A percentile compares a stretch with the other conserved stretches of the same genome.
Conservation (phyloP, 2,113 vertebrate genomes). For the Suncus etruscus region DNA sequence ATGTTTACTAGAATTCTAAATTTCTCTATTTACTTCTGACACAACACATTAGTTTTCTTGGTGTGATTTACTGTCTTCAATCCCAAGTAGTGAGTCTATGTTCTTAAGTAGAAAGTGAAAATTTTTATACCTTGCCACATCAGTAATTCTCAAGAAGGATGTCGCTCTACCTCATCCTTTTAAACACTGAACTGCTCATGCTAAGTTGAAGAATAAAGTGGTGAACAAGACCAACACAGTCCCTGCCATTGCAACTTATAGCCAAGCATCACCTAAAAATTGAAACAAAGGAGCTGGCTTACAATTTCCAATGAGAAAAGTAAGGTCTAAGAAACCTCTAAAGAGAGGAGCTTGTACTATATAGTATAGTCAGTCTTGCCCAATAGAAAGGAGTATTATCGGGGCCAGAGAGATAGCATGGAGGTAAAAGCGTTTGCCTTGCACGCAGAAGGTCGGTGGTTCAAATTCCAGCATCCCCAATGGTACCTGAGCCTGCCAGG, state of each 20-base stretch:
- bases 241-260: not conserved
- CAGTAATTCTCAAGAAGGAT: not conserved
- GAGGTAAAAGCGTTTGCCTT: no score
- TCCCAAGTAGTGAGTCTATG: not conserved
- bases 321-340: not conserved
- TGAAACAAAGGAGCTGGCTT: not conserved
- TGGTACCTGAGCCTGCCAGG: no score
- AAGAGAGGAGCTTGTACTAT: not conserved
- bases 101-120: not conserved
- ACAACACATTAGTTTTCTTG: not conserved
- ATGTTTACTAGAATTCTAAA: not conserved
- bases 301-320: not conserved
- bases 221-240: not conserved
- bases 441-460: no score
- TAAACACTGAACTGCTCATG: not conserved
- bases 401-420: no score
- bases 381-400: not conserved
- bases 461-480: no score
- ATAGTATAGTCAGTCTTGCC: not conserved
- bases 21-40: not conserved
- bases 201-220: not conserved
- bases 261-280: not conserved
- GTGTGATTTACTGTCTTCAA: not conserved
- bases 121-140: not conserved
- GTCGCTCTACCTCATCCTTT: not conserved